Evolutionary conservation across 2,113 vertebrate species (phyloP), one percentile per base, ranked within the genome.

Genomic region (Atherinomorus stipes): DNA sequence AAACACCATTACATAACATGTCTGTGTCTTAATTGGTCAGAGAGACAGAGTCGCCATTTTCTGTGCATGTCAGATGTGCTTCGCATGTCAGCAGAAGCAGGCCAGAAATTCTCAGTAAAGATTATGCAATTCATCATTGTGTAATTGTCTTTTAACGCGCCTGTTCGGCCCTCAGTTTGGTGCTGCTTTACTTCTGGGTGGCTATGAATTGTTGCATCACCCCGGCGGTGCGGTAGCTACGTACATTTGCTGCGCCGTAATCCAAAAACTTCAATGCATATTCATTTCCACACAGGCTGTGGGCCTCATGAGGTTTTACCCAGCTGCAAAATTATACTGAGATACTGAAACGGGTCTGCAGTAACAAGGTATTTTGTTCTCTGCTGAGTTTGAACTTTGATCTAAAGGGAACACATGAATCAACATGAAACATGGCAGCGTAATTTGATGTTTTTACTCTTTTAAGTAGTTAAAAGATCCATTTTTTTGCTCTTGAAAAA

Each of bases 71-170:
- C 49, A 26, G 47, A 57, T 4, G 21, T 18, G 0, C 11, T 0
- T 52, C 12, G 42, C 5, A 40, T 31, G 2, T 9, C 44, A n/a
- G 49, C 53, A 19, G 37, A 68, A 47, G 47, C 26, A 0, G 44
- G 57, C 12, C 51, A 15, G 5, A 40, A 9, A 40, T 58, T 67
- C 56, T 45, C 63, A 54, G 60, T 66, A 71, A 71, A 38, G 19
- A 45, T 63, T 78, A 58, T 38, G 71, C 52, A 78, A 67, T 25
- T 38, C 1, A 6, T 54, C 42, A 10, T n/a, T 68, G 64, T 76
- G 72, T 77, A 65, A 77, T 42, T 64, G 73, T 12, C 23, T 59
- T 21, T 63, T 60, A 52, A 56, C 1, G 23, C 62, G 4, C 15
- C 50, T 0, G 25, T 19, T 7, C 15, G 13, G 31, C 56, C 23